Evolutionary conservation across 53 echinoderm and acorn worm species (phyloP).

Genomic region (Apostichopus leukothele): DNA sequence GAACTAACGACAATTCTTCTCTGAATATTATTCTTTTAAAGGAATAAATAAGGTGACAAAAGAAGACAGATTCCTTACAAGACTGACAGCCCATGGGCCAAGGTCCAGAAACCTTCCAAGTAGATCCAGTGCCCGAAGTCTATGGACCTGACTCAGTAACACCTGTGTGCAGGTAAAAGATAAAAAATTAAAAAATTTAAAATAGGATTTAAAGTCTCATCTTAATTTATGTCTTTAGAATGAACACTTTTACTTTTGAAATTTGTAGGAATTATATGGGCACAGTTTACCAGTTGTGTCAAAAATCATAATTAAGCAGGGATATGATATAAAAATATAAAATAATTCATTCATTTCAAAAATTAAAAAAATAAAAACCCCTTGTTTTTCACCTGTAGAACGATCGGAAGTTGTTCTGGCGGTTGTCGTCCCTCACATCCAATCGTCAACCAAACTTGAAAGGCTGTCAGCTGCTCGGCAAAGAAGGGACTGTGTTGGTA

Average conservation of each 20-base stretch:
- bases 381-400: slow-evolving; percentile 68
- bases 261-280: too few species aligned
- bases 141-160: slow-evolving; percentile 91
- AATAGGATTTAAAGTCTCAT: too few species aligned
- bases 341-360: too few species aligned
- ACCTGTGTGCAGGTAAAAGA: slow-evolving; percentile 52
- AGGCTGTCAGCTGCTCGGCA: slow-evolving; percentile 95
- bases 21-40: too few species aligned
- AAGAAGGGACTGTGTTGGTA: slow-evolving; percentile 98
- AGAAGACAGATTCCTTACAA: slow-evolving; percentile 58
- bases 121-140: slow-evolving; percentile 88
- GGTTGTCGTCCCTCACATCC: slow-evolving; percentile 86
- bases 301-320: too few species aligned
- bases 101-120: slow-evolving; percentile 92
- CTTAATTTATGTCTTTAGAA: too few species aligned
- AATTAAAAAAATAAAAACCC: too few species aligned
- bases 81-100: slow-evolving; percentile 97
- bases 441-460: slow-evolving; percentile 91
- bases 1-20: too few species aligned
- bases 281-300: too few species aligned
- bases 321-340: too few species aligned
- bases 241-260: too few species aligned
- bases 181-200: not conserved
- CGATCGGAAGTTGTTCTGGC: slow-evolving; percentile 96
- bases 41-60: not conserved